phyloP scores from a whole-genome alignment of 2,888 invertebrate species.

The Protodeltote pygarga region DNA sequence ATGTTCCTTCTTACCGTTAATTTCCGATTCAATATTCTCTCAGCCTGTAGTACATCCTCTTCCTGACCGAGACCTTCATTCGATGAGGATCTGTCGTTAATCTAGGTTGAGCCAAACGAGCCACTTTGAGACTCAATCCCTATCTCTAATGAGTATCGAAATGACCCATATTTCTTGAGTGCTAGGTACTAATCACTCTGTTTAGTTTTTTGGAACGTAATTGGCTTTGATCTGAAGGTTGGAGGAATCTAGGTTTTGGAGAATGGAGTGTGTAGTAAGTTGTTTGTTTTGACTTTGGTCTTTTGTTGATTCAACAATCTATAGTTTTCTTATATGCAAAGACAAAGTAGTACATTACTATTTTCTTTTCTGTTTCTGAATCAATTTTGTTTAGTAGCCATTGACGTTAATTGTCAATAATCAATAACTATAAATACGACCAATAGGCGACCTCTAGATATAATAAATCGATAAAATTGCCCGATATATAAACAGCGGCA shows the following conservation, averaged over 20 bases:
- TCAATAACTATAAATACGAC: too few species aligned
- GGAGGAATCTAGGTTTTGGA: background rate
- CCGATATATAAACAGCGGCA: too few species aligned
- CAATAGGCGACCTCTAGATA: too few species aligned
- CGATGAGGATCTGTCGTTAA: slow-evolving; percentile 35
- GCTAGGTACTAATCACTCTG: slow-evolving; percentile 13
- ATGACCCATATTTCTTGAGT: slow-evolving; percentile 41
- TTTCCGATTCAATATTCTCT: too few species aligned
- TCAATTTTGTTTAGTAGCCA: too few species aligned
- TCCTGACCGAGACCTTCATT: slow-evolving; percentile 47
- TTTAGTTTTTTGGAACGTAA: slow-evolving; percentile 17
- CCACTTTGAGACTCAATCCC: slow-evolving; percentile 18
- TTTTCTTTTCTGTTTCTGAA: too few species aligned
- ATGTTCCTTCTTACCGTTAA: too few species aligned
- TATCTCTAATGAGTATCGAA: slow-evolving; percentile 42
- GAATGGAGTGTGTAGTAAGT: background rate
- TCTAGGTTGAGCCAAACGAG: slow-evolving; percentile 38
- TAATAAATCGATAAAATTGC: too few species aligned
- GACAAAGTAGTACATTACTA: too few species aligned
- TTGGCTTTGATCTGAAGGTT: too few species aligned
- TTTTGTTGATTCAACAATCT: background rate
- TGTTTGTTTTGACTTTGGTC: background rate
- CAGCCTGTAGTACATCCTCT: slow-evolving; percentile 11
- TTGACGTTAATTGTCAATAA: too few species aligned
- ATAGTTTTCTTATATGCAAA: too few species aligned